Base-by-base conservation (phyloP, 2,113 vertebrate species). In the Seriola rivoliana region DNA sequence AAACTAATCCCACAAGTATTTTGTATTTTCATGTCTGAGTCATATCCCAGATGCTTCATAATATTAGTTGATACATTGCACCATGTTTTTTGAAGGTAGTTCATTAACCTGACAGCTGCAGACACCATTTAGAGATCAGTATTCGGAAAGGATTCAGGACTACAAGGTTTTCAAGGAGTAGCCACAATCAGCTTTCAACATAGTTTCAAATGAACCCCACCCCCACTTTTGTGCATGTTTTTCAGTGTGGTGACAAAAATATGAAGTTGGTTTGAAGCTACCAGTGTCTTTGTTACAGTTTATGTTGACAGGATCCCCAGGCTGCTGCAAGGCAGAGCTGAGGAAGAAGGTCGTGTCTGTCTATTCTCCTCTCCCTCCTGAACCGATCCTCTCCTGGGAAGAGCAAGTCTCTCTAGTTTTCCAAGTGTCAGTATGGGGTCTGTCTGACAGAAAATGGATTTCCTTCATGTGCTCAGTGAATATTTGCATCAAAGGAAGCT, bases 401-500 rank as follows among this genome's bases (percentile, higher is more conserved):
- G 66, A 85, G 57, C 11, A n/a, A 59, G 71, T 81, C 85, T 66
- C 67, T 86, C 52, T 54, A 55, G 64, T 81, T 73, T 76, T 65
- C 71, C 38, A 7, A 70, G 74, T 69, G 79, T 78, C 80, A 62
- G 81, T 80, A 52, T 73, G 89, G 64, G 74, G 74, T 82, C 59
- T 70, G 17, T 80, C 42, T 34, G 62, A 12, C 46, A 66, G 58
- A 73, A 87, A 85, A 82, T 87, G 81, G 84, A 84, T 91, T 89
- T 93, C 76, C 75, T 81, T 85, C 66, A 81, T 88, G 77, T 80
- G 69, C 70, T 59, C 70, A 48, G 72, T 66, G 78, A 82, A 86
- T 69, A 87, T 91, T 82, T 85, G 59, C 84, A 92, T 89, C 84
- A 86, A 86, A 86, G 71, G 67, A 69, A 75, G 65, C 79, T 73